These are phyloP conservation scores for Sander lucioperca DNA, from an alignment of 2,113 vertebrate genomes.

Conservation along the genomic window DNA sequence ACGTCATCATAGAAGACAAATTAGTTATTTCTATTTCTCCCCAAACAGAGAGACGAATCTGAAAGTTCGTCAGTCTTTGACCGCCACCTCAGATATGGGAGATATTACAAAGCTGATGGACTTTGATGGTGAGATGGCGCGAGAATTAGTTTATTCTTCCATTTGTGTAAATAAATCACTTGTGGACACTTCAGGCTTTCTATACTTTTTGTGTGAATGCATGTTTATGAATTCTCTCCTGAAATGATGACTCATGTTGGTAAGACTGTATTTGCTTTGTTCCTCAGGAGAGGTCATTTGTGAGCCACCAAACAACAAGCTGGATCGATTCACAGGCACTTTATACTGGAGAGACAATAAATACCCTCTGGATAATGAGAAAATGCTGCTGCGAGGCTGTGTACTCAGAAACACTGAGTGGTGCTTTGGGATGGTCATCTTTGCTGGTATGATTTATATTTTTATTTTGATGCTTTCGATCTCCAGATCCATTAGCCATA, in stretches of 20 bases:
- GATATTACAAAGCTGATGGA: constrained; percentile 86
- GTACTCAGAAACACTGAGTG: constrained; percentile 94
- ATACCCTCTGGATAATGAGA: constrained; percentile 90
- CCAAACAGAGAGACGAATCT: constrained; percentile 91
- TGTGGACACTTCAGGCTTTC: neutral
- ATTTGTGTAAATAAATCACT: neutral
- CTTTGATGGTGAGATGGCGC: constrained; percentile 90
- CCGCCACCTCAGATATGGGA: constrained; percentile 87
- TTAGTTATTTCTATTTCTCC: neutral
- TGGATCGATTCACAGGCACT: constrained; percentile 91
- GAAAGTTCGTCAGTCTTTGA: constrained; percentile 92
- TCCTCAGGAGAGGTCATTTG: constrained; percentile 80
- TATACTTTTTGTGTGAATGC: neutral
- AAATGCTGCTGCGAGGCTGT: constrained; percentile 93
- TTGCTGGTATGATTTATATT: constrained; percentile 85
- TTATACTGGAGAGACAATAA: constrained; percentile 90
- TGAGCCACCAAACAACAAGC: constrained; percentile 95
- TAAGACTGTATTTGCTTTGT: neutral
- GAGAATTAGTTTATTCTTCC: neutral
- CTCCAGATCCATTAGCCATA: constrained; percentile 9
- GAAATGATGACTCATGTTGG: neutral
- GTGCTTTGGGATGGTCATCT: constrained; percentile 95
- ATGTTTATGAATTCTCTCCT: neutral
- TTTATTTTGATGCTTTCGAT: neutral
- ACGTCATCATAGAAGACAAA: neutral